Evolutionary conservation across 2,797 vertebrate species (phyloP), one percentile per base, ranked within the genome.

Genomic region (Petrocephalus sullivani): DNA sequence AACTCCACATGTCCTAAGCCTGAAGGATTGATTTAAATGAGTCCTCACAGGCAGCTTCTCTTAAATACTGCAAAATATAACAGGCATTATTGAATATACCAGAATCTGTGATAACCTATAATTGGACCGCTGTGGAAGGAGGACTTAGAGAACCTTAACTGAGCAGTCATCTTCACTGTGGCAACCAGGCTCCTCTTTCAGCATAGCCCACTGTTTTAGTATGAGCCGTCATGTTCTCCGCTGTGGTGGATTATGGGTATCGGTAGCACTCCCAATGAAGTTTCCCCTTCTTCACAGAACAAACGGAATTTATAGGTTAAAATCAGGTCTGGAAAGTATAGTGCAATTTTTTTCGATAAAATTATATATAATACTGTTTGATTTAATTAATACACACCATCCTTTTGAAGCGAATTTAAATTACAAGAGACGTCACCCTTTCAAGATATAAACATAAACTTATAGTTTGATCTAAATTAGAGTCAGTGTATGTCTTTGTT

Each of bases 1-100:
- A 93, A 85, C 90, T 85, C 82, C 89, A 91, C 88, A 75, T 81
- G 89, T 90, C 88, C 91, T 88, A 88, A 86, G 90, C 46, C 87
- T 58, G 89, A 19, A 85, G 89, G 88, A 88, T 75, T 91, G 84
- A 33, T 81, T 78, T 86, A 75, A 85, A 88, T 91, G 56, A 46
- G 28, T 3, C 37, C 78, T 82, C 56, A 23, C 78, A 53, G 51
- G 54, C 14, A 56, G 37, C 41, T 3, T 88, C 37, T 28, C n/a
- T 78, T 81, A 81, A 81, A 60, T 61, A 28, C 75, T 57, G 56
- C 56, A 28, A 14, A 49, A 57, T 83, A 60, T 28, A 49, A 86
- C 57, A 53, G 4, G 41, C 41, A 21, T 81, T n/a, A 49, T 46
- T 81, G 33, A 81, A 81, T 9, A 8, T 49, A 81, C 6, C 41